These are phyloP conservation scores for Scolopax bukidnonensis DNA, from an alignment of 2,797 vertebrate species.

Conservation along the genomic window DNA sequence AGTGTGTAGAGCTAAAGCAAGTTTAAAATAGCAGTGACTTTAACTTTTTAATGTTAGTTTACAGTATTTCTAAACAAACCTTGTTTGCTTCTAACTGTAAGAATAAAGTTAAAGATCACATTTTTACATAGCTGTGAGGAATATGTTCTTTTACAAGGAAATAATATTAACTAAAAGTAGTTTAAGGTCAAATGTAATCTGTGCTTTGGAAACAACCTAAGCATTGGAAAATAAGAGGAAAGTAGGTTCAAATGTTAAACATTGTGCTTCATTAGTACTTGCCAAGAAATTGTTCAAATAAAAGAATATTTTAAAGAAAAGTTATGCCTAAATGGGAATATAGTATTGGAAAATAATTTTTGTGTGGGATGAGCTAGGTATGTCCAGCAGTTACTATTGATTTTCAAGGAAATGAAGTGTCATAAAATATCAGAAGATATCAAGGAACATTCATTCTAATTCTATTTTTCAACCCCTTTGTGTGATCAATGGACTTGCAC, in stretches of 20 bases:
- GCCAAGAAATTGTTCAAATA: background rate
- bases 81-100: background rate
- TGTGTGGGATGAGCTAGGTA: background rate
- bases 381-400: background rate
- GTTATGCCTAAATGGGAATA: background rate
- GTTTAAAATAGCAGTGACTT: background rate
- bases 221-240: background rate
- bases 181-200: background rate
- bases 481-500: rapidly evolving
- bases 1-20: background rate
- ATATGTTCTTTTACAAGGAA: background rate
- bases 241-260: background rate
- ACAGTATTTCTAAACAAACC: background rate
- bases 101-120: background rate
- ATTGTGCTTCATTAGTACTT: background rate
- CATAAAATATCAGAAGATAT: background rate
- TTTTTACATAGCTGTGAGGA: background rate
- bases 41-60: background rate
- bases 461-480: background rate
- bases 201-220: background rate
- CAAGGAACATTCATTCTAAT: background rate
- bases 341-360: background rate
- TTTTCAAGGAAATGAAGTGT: background rate
- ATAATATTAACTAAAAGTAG: background rate
- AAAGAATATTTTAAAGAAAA: background rate